Percentiles rank a stretch among this genome's conserved stretches.
phyloP scores from a whole-genome alignment of 2,113 vertebrate genomes.

The Platysteira castanea region DNA sequence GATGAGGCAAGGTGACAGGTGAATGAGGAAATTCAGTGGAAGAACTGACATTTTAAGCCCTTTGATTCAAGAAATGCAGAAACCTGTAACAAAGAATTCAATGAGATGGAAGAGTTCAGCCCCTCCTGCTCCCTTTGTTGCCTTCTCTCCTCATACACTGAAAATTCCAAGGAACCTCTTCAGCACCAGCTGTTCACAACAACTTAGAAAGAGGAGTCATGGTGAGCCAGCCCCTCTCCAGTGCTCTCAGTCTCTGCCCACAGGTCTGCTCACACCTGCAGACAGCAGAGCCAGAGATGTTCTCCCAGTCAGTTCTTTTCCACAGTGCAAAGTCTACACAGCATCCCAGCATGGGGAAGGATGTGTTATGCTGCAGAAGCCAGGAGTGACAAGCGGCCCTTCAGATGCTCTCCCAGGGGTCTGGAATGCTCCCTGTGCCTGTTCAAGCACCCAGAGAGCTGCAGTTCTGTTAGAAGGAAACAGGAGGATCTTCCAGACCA shows the following conservation, averaged over 20 bases:
- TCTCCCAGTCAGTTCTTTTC: not conserved
- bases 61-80: slow-evolving; percentile 1
- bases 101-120: not conserved
- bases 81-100: not conserved
- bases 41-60: slow-evolving; percentile 27
- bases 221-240: not conserved
- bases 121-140: not conserved
- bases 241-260: not conserved
- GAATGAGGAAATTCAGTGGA: not conserved
- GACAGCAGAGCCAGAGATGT: not conserved
- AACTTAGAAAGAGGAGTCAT: not conserved
- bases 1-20: slow-evolving; percentile 23
- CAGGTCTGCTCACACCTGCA: not conserved
- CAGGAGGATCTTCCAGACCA: not conserved
- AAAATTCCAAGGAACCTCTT: not conserved
- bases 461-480: not conserved
- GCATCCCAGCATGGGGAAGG: not conserved
- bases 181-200: not conserved
- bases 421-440: not conserved
- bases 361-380: not conserved
- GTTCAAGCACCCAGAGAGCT: not conserved
- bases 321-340: not conserved
- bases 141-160: not conserved
- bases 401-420: not conserved
- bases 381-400: not conserved